These are phyloP conservation scores for Parnassius mnemosyne DNA, from an alignment of 2,888 invertebrate genomes.

Conservation along the genomic window DNA sequence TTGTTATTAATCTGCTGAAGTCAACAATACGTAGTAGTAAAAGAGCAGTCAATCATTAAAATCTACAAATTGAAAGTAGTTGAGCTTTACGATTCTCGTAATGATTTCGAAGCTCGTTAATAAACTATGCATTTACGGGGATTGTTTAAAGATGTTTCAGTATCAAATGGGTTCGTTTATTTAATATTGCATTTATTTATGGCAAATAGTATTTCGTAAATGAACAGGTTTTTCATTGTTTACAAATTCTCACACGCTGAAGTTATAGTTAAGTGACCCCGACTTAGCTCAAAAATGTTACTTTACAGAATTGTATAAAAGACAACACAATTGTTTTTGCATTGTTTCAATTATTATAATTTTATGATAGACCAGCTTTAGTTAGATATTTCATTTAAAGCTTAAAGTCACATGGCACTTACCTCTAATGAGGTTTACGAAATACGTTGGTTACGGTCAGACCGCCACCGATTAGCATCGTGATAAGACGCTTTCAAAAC, in stretches of 20 bases:
- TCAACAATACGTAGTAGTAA: conserved; percentile 7
- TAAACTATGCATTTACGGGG: conserved; percentile 27
- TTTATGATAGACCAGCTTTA: conserved; percentile 13
- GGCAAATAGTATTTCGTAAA: neutral
- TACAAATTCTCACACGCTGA: conserved; percentile 8
- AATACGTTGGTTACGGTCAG: conserved; percentile 23
- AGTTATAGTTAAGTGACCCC: conserved; percentile 3
- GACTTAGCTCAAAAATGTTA: neutral
- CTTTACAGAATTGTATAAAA: conserved; percentile 9
- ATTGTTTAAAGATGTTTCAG: conserved; percentile 7
- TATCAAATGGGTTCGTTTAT: conserved; percentile 6
- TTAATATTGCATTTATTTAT: too few species aligned
- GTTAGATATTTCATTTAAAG: conserved; percentile 12
- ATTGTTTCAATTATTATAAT: conserved; percentile 13
- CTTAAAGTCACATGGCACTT: conserved; percentile 20
- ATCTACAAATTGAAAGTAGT: conserved; percentile 19
- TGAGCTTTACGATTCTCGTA: conserved; percentile 26
- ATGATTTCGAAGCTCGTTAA: conserved; percentile 32
- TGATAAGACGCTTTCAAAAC: conserved; percentile 17
- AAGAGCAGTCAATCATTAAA: conserved; percentile 16
- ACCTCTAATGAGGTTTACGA: conserved; percentile 22
- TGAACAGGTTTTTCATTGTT: conserved; percentile 10
- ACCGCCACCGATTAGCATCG: conserved; percentile 16
- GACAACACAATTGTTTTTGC: conserved; percentile 12
- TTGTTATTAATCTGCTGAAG: too few species aligned